Percentiles rank a stretch among this genome's conserved stretches.
These are phyloP conservation scores for Plestiodon gilberti DNA, from an alignment of 2,113 vertebrate species.

Conservation along the genomic window DNA sequence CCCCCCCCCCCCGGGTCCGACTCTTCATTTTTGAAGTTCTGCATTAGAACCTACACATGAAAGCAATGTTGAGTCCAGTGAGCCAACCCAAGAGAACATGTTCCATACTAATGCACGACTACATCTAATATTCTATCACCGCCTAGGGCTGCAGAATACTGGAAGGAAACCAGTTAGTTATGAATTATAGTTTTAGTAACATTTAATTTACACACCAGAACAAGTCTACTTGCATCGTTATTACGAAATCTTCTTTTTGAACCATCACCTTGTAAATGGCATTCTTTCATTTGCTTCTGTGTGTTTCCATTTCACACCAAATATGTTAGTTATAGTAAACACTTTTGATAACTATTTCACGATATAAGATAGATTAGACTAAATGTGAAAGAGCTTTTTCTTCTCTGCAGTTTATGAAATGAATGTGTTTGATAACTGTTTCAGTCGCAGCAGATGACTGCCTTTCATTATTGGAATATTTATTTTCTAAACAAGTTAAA, in stretches of 20 bases:
- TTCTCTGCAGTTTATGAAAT: constrained; percentile 12
- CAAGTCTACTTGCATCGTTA: constrained; percentile 3
- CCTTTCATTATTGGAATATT: constrained; percentile 23
- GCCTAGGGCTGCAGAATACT: neutral
- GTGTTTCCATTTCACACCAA: constrained; percentile 3
- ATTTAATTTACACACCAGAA: constrained; percentile 22
- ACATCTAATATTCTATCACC: neutral
- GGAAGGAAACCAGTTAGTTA: constrained; percentile 8
- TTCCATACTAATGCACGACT: neutral
- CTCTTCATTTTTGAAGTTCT: neutral
- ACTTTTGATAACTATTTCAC: constrained; percentile 30
- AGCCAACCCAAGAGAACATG: neutral
- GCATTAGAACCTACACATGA: neutral
- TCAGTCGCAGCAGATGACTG: constrained; percentile 22
- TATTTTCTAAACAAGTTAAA: constrained; percentile 38
- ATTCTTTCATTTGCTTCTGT: constrained; percentile 22
- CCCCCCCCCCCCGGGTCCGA: neutral
- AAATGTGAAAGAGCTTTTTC: constrained; percentile 18
- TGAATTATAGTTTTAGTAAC: neutral
- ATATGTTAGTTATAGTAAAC: constrained; percentile 12
- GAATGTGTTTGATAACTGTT: constrained; percentile 28
- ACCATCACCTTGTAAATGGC: constrained; percentile 15
- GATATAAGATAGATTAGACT: constrained; percentile 27
- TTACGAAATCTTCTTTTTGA: constrained; percentile 10
- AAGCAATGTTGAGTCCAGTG: neutral